Evolutionary conservation across 2,797 vertebrate genomes (phyloP).

Genomic region (Morelia viridis): DNA sequence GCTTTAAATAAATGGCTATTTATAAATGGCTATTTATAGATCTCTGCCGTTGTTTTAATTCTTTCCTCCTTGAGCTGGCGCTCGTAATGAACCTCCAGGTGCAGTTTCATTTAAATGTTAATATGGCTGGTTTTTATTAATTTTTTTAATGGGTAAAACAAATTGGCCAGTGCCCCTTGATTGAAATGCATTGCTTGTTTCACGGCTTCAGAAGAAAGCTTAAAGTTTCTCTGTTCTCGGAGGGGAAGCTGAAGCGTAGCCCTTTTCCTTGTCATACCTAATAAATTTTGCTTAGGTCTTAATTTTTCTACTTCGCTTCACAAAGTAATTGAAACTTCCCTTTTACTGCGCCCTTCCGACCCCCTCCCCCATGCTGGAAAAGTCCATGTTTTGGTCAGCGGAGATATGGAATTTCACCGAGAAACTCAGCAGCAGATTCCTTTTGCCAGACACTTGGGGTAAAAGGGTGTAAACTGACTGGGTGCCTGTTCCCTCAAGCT

Average conservation of each 20-base stretch:
- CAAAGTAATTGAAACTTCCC: conserved; percentile 82
- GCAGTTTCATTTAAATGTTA: not conserved
- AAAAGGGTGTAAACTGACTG: conserved; percentile 54
- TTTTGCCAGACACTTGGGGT: conserved; percentile 39
- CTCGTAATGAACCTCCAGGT: not conserved
- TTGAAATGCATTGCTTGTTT: not conserved
- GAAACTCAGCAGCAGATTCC: conserved; percentile 41
- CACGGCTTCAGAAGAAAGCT: not conserved
- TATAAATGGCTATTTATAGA: not conserved
- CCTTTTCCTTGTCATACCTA: conserved; percentile 77
- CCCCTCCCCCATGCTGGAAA: not conserved
- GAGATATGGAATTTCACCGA: conserved; percentile 68
- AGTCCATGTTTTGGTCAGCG: conserved; percentile 70
- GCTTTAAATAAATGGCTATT: not conserved
- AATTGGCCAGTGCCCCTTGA: not conserved
- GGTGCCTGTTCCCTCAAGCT: conserved; percentile 54
- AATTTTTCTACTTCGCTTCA: conserved; percentile 81
- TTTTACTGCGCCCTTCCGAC: conserved; percentile 60
- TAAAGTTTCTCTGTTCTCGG: not conserved
- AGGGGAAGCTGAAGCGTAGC: conserved; percentile 73
- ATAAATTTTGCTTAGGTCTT: conserved; percentile 81
- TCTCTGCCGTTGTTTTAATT: not conserved
- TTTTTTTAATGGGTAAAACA: conserved; percentile 6
- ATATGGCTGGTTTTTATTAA: not conserved
- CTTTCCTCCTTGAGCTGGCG: not conserved